Percentiles rank a stretch among this genome's conserved stretches.
These are phyloP conservation scores for Ethmia dodecea DNA, from an alignment of 2,888 invertebrate genomes.

Conservation along the genomic window DNA sequence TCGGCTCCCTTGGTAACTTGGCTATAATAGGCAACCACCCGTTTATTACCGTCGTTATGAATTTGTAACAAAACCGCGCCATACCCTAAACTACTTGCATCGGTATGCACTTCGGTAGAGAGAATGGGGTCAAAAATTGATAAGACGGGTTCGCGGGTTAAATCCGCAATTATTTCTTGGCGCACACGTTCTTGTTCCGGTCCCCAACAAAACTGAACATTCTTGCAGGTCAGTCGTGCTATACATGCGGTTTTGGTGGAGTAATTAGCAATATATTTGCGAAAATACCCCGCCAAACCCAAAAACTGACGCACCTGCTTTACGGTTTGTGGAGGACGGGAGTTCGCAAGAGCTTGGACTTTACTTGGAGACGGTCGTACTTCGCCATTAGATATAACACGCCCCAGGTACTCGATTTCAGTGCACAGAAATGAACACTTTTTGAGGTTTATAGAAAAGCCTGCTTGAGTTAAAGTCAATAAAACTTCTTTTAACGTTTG, in stretches of 20 bases:
- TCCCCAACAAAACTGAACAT: constrained; percentile 24
- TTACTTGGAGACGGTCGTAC: constrained; percentile 20
- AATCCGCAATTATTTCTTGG: constrained; percentile 19
- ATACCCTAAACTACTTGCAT: constrained; percentile 25
- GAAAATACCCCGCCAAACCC: constrained; percentile 26
- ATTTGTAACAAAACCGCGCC: constrained; percentile 35
- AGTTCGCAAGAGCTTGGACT: constrained; percentile 17
- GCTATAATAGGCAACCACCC: constrained; percentile 35
- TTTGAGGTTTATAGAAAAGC: constrained; percentile 15
- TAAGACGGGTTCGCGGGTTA: constrained; percentile 20
- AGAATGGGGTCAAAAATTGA: constrained; percentile 21
- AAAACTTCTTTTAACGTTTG: constrained; percentile 13
- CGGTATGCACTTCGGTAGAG: constrained; percentile 22
- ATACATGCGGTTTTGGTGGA: constrained; percentile 21
- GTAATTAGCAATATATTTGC: constrained; percentile 26
- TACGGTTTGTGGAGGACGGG: constrained; percentile 13
- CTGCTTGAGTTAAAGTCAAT: constrained; percentile 6
- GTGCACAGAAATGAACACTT: constrained; percentile 20
- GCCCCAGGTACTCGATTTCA: constrained; percentile 21
- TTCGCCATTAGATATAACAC: constrained; percentile 16
- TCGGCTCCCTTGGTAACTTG: constrained; percentile 23
- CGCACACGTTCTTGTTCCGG: constrained; percentile 24
- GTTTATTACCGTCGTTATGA: constrained; percentile 10
- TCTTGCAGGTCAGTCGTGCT: constrained; percentile 25
- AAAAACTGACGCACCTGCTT: constrained; percentile 24